These are phyloP conservation scores for Steatocranus sp. DNA, from an alignment of 2,797 vertebrate genomes.

Conservation along the genomic window DNA sequence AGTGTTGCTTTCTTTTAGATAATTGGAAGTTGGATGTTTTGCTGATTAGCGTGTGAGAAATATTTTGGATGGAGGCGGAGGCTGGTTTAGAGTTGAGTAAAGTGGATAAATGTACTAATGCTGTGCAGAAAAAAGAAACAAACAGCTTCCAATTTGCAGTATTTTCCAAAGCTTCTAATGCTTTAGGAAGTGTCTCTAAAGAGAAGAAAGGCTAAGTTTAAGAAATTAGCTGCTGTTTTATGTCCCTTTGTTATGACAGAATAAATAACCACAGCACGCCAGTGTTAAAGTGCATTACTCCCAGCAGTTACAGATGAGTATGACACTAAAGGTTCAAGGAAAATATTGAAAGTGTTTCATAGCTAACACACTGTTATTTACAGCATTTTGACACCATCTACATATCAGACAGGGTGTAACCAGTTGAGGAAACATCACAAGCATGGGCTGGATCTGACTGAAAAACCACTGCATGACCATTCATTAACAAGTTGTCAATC, in stretches of 20 bases:
- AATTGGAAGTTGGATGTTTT: conserved; percentile 28
- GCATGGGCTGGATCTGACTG: neutral
- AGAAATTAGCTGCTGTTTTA: neutral
- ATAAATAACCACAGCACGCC: neutral
- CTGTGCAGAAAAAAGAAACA: neutral
- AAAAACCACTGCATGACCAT: neutral
- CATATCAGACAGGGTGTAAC: neutral
- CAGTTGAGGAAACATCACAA: neutral
- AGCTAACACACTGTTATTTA: neutral
- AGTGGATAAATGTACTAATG: neutral
- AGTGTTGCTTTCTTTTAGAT: conserved; percentile 20
- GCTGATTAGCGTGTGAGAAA: conserved; percentile 24
- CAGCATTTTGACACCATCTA: neutral
- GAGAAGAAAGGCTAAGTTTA: neutral
- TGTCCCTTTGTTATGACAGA: neutral
- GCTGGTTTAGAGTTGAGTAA: conserved; percentile 8
- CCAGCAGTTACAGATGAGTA: neutral
- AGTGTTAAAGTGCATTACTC: neutral
- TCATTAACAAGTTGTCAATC: neutral
- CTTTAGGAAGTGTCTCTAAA: neutral
- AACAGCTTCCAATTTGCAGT: neutral
- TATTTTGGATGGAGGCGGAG: neutral
- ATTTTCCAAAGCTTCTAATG: neutral
- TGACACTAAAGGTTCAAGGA: neutral
- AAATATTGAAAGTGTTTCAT: neutral